A percentile compares a stretch with the other conserved stretches of the same genome.
Evolutionary conservation across 2,888 invertebrate genomes (phyloP).

Genomic region (Synergus umbraculus): DNA sequence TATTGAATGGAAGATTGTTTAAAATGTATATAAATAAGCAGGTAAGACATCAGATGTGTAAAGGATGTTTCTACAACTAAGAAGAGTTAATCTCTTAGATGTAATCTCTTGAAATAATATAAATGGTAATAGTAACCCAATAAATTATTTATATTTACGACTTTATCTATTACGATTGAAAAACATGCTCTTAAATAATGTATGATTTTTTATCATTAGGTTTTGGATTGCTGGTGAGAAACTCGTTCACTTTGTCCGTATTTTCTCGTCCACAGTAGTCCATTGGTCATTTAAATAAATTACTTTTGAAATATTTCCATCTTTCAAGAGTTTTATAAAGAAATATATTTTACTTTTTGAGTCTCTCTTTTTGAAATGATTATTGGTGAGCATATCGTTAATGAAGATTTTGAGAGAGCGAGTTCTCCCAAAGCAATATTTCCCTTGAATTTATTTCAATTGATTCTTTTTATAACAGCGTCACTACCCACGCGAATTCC

Average conservation of each 20-base stretch:
- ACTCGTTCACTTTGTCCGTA: too few species aligned
- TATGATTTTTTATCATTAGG: background rate
- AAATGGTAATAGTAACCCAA: background rate
- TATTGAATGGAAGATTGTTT: too few species aligned
- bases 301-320: too few species aligned
- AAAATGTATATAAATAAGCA: background rate
- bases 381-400: too few species aligned
- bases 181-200: background rate
- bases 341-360: too few species aligned
- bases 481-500: constrained; percentile 28
- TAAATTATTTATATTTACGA: constrained; percentile 28
- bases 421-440: constrained; percentile 10
- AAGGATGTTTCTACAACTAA: background rate
- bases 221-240: too few species aligned
- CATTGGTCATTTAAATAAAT: too few species aligned
- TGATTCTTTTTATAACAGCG: constrained; percentile 25
- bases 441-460: constrained; percentile 30
- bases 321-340: too few species aligned
- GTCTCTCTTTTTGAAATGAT: too few species aligned
- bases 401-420: background rate
- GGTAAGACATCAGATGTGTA: background rate
- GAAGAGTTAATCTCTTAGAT: constrained; percentile 30
- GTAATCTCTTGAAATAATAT: constrained; percentile 21
- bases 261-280: too few species aligned
- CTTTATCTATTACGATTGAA: background rate